phyloP scores from a whole-genome alignment of 2,113 vertebrate genomes.

The Sphyrna mokarran region DNA sequence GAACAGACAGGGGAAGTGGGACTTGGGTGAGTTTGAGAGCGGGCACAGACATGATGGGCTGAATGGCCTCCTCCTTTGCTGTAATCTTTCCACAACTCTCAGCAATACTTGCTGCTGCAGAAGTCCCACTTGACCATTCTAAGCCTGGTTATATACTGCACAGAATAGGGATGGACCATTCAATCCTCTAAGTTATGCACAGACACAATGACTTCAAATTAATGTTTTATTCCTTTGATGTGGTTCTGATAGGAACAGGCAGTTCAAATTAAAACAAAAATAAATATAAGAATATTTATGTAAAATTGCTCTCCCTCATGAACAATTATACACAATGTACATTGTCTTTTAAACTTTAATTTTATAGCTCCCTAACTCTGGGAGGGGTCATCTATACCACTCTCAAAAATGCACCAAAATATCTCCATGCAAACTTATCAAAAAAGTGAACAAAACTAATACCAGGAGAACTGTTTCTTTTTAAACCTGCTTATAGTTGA shows the following conservation, averaged over 20 bases:
- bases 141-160: background rate
- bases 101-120: background rate
- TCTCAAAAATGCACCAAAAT: slow-evolving; percentile 70
- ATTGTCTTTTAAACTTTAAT: slow-evolving; percentile 58
- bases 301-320: slow-evolving; percentile 89
- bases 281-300: slow-evolving; percentile 96
- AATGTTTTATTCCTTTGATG: slow-evolving; percentile 21
- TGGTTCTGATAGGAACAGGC: slow-evolving; percentile 66
- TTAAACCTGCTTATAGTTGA: slow-evolving; percentile 68
- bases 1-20: background rate
- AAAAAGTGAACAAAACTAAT: slow-evolving; percentile 58
- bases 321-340: slow-evolving; percentile 99
- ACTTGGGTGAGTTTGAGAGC: background rate
- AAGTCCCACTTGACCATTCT: background rate
- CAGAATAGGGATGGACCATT: no score
- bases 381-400: slow-evolving; percentile 66
- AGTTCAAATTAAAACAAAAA: slow-evolving; percentile 90
- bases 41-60: background rate
- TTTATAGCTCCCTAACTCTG: slow-evolving; percentile 45
- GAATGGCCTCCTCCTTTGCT: background rate
- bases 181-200: background rate
- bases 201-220: slow-evolving; percentile 13
- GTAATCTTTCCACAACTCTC: background rate
- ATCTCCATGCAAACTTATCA: slow-evolving; percentile 80
- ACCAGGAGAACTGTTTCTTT: slow-evolving; percentile 46